Evolutionary conservation across 2,113 vertebrate genomes (phyloP).

Genomic region (Bufo gargarizans): DNA sequence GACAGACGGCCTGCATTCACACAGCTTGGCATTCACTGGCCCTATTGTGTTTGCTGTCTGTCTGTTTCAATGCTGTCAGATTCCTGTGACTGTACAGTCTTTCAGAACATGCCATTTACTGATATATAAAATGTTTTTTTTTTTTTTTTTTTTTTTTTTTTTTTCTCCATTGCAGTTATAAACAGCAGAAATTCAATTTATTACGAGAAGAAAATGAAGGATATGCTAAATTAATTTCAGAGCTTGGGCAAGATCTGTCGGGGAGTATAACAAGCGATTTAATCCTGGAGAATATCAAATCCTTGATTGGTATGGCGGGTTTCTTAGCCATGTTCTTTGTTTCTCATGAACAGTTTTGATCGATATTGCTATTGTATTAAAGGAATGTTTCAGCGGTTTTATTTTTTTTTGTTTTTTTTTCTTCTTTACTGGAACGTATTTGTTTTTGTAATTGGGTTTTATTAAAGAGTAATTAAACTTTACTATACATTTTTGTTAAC

Average conservation of each 20-base stretch:
- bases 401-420: too few species aligned
- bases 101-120: not conserved
- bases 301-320: conserved; percentile 89
- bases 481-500: too few species aligned
- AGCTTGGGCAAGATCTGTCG: conserved; percentile 95
- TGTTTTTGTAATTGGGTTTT: too few species aligned
- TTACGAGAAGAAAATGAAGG: conserved; percentile 98
- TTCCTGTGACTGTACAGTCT: not conserved
- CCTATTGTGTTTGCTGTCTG: not conserved
- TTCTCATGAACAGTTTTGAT: not conserved
- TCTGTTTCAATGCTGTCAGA: not conserved
- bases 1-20: not conserved
- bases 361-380: too few species aligned
- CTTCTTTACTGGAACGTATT: too few species aligned
- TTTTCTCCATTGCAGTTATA: conserved; percentile 84
- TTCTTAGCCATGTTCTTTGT: not conserved
- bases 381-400: too few species aligned
- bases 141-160: conserved; percentile 29
- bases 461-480: too few species aligned
- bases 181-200: conserved; percentile 99
- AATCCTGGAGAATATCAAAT: conserved; percentile 97
- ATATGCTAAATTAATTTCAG: conserved; percentile 95
- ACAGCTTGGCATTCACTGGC: not conserved
- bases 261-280: conserved; percentile 92
- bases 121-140: not conserved